phyloP scores from a whole-genome alignment of 2,113 vertebrate genomes.

The Pedionomus torquatus region DNA sequence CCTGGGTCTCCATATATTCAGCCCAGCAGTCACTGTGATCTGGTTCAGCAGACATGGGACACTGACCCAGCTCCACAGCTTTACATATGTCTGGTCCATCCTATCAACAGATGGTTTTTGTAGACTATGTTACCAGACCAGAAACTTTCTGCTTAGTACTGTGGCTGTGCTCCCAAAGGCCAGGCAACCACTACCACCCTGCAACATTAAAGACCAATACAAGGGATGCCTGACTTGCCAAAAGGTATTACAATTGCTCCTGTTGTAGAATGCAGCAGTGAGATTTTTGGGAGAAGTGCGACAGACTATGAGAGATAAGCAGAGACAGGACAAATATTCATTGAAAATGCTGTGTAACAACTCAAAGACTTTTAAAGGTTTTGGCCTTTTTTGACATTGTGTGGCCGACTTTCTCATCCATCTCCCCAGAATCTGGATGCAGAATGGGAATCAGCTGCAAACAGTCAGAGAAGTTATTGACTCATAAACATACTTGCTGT shows the following conservation, averaged over 20 bases:
- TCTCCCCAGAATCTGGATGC: not conserved
- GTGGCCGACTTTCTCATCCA: not conserved
- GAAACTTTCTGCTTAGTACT: not conserved
- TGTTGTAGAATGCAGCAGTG: not conserved
- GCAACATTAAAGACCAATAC: not conserved
- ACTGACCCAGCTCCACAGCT: not conserved
- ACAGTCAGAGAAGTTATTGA: not conserved
- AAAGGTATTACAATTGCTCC: not conserved
- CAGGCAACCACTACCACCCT: accelerated
- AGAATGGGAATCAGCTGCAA: not conserved
- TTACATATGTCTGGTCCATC: accelerated
- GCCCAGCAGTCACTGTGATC: not conserved
- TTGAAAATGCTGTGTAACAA: not conserved
- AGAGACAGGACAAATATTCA: not conserved
- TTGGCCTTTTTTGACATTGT: no score
- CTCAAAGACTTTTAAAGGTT: not conserved
- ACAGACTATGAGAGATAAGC: not conserved
- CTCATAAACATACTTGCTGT: not conserved
- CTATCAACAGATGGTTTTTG: not conserved
- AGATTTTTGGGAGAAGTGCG: not conserved
- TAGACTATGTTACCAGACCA: not conserved
- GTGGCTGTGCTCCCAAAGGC: not conserved
- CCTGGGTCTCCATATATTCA: not conserved
- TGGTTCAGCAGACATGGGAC: not conserved
- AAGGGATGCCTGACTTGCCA: not conserved